phyloP scores from a whole-genome alignment of 1,140 invertebrate genomes.

The Spodoptera frugiperda region DNA sequence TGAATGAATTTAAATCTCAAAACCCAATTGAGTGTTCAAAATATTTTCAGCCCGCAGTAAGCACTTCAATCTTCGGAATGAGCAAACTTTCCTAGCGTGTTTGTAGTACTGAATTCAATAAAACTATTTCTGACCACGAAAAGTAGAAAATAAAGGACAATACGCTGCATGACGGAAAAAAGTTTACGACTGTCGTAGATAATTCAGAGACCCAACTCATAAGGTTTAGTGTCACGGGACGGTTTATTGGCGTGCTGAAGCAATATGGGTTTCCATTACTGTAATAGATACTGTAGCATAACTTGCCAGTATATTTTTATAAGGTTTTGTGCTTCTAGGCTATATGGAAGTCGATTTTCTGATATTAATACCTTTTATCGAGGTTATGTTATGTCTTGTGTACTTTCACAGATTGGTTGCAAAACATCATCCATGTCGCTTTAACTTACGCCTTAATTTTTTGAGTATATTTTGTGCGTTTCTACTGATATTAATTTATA shows the following conservation, averaged over 20 bases:
- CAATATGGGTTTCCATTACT: constrained; percentile 54
- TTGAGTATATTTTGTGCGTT: too few species aligned
- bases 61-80: constrained; percentile 20
- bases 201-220: constrained; percentile 57
- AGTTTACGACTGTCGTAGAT: constrained; percentile 57
- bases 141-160: constrained; percentile 47
- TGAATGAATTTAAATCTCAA: background rate
- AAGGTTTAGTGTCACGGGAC: constrained; percentile 56
- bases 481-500: background rate
- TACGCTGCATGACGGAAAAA: constrained; percentile 44
- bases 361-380: too few species aligned
- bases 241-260: constrained; percentile 59
- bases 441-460: too few species aligned
- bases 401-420: background rate
- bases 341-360: too few species aligned
- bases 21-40: background rate
- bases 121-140: constrained; percentile 40
- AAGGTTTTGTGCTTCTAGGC: constrained; percentile 3
- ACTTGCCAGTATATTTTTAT: constrained; percentile 38
- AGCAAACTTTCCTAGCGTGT: constrained; percentile 9
- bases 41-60: background rate
- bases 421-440: background rate
- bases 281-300: constrained; percentile 43
- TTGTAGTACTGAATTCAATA: constrained; percentile 43
- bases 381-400: too few species aligned